Evolutionary conservation across 2,113 vertebrate genomes (phyloP), one percentile per base, ranked within the genome.

Genomic region (Mesembrinibis cayennensis): DNA sequence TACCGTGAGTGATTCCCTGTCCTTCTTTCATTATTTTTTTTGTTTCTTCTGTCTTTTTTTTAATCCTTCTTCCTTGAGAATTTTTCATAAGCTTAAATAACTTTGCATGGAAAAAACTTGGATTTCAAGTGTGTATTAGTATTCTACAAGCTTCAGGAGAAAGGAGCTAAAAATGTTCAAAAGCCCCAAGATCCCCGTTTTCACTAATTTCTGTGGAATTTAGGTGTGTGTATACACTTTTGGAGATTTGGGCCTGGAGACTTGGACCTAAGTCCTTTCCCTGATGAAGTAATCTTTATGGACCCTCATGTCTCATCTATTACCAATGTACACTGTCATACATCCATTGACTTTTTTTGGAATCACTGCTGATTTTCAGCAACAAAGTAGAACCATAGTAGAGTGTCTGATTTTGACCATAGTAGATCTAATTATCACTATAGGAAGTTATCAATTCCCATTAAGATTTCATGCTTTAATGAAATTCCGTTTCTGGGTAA

Each of bases 1-100:
- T 84, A 99, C 99, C 2, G 99, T 99, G 98, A 99, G 99, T 98
- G 86, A 72, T 83, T 80, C 65, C 63, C 20, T 93, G 90, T 95
- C 30, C 47, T 59, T 95, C 44, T 58, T 92, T 66, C 26, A 13
- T 83, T 89, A 16, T 38, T 95, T 59, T 78, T 71, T 21, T 55
- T 82, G 63, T 84, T 85, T 87, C 16, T 70, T 90, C 14, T 50
- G 4, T 12, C 16, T 69, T 78, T 73, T 73, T 30, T 27, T 47
- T 29, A 42, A 32, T n/a, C 23, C 29, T 61, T 38, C 16, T 76
- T 26, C 32, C 36, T 67, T 53, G 22, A 77, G 47, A 94, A 56
- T 85, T 86, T 85, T 18, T 77, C 42, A 52, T n/a, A 81, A 67
- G 10, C 53, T 91, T 5, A 50, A 85, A 76, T 63, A 77, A 50